A percentile compares a stretch with the other conserved stretches of the same genome.
Evolutionary conservation across 1,140 invertebrate species (phyloP).

Genomic region (Drosophila busckii): DNA sequence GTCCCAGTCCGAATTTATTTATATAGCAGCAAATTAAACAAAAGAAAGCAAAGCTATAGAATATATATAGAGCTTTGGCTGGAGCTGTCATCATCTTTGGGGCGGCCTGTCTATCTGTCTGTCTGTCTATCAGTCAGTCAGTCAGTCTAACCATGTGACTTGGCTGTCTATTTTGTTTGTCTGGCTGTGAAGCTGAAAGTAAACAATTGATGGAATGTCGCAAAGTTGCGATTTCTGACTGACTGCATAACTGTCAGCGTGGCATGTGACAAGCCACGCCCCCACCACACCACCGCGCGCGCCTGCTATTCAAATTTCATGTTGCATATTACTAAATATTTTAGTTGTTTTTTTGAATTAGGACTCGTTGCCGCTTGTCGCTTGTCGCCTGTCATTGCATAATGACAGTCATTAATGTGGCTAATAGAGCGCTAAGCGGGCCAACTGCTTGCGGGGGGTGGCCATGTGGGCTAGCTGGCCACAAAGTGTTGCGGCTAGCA

Average conservation of each 20-base stretch:
- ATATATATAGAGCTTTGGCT: too few species aligned
- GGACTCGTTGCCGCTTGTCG: slow-evolving; percentile 12
- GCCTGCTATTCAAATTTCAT: slow-evolving; percentile 53
- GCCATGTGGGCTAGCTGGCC: slow-evolving; percentile 2
- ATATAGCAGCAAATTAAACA: slow-evolving; percentile 1
- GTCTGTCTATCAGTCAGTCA: neutral
- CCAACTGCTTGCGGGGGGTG: neutral
- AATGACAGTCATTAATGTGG: slow-evolving; percentile 67
- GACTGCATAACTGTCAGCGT: slow-evolving; percentile 50
- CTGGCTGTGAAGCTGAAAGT: slow-evolving; percentile 32
- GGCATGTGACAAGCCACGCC: slow-evolving; percentile 51
- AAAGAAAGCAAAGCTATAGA: slow-evolving; percentile 37
- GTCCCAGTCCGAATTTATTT: neutral
- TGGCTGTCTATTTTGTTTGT: slow-evolving; percentile 1
- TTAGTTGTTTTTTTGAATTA: too few species aligned
- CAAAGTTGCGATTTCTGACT: slow-evolving; percentile 33
- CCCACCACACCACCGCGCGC: slow-evolving; percentile 7
- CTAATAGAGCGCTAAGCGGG: slow-evolving; percentile 8
- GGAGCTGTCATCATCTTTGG: slow-evolving; percentile 30
- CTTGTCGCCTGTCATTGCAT: slow-evolving; percentile 58
- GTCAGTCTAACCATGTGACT: neutral
- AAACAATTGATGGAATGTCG: slow-evolving; percentile 63
- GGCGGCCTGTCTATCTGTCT: neutral
- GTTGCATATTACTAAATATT: too few species aligned
- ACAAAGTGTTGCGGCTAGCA: slow-evolving; percentile 38